Conservation (phyloP, 2,113 vertebrate species). For the Hydrolagus affinis region DNA sequence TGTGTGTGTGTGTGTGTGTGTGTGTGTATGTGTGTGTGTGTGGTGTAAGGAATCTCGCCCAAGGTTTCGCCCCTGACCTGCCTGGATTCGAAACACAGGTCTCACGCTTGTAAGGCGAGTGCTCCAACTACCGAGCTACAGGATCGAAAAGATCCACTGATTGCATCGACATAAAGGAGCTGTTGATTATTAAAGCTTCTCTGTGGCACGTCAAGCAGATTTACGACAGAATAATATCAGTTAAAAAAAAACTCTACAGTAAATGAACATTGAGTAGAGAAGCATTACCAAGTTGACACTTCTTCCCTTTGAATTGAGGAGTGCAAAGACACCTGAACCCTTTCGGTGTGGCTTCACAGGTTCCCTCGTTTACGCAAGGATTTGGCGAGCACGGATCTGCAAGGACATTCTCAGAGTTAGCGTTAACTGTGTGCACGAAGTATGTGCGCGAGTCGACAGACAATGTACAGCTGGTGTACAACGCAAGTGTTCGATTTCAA, state of each 20-base stretch:
- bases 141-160: too few species aligned
- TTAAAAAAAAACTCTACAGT: background rate
- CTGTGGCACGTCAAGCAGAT: background rate
- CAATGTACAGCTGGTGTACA: too few species aligned
- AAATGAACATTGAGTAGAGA: background rate
- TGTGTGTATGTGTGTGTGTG: too few species aligned
- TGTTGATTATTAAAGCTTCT: background rate
- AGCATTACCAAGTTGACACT: slow-evolving; percentile 13
- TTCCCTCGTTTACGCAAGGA: slow-evolving; percentile 18
- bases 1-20: too few species aligned
- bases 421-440: background rate
- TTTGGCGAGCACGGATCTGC: background rate
- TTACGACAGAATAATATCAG: background rate
- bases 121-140: too few species aligned
- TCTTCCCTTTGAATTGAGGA: background rate
- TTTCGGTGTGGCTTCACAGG: background rate
- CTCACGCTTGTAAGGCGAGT: too few species aligned
- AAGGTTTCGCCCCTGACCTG: too few species aligned
- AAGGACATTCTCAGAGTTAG: background rate
- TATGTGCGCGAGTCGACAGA: too few species aligned
- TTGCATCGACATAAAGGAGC: background rate
- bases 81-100: too few species aligned
- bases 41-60: too few species aligned
- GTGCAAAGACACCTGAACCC: background rate
- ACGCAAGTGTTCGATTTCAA: too few species aligned